Conservation (phyloP, 2,797 vertebrate genomes). For the Harpagifer antarcticus region DNA sequence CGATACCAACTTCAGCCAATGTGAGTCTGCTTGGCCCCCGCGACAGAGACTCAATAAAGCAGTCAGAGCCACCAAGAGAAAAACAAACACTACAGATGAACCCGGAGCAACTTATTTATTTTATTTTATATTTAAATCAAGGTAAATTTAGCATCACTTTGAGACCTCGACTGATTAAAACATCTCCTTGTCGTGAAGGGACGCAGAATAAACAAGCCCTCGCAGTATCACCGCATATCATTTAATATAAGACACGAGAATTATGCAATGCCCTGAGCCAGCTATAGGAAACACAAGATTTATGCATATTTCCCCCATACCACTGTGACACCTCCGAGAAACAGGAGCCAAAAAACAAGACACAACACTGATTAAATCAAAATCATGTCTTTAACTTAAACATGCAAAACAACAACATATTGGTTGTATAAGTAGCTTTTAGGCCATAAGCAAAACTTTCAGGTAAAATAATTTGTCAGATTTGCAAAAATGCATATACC, state of each 20-base stretch:
- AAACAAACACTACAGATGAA: slow-evolving; percentile 45
- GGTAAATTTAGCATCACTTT: slow-evolving; percentile 62
- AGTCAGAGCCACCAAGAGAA: slow-evolving; percentile 11
- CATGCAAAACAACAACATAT: not conserved
- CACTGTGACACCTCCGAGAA: slow-evolving; percentile 46
- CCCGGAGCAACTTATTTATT: slow-evolving; percentile 22
- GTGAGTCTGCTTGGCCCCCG: slow-evolving; percentile 18
- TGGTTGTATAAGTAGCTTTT: not conserved
- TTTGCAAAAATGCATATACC: slow-evolving; percentile 12
- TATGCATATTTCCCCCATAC: slow-evolving; percentile 56
- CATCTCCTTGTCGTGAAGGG: slow-evolving; percentile 51
- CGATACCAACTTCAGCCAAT: slow-evolving; percentile 26
- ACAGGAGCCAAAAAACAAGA: slow-evolving; percentile 40
- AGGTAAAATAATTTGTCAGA: slow-evolving; percentile 1
- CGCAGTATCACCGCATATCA: slow-evolving; percentile 45
- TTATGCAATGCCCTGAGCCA: slow-evolving; percentile 43
- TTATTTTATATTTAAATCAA: slow-evolving; percentile 30
- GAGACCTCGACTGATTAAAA: slow-evolving; percentile 66
- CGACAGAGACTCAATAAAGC: slow-evolving; percentile 24
- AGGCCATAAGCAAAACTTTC: not conserved
- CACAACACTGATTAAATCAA: slow-evolving; percentile 46
- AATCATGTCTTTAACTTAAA: slow-evolving; percentile 23
- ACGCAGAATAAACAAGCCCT: slow-evolving; percentile 56
- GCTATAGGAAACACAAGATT: slow-evolving; percentile 48
- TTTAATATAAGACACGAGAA: slow-evolving; percentile 57